Percentiles rank a stretch among this genome's conserved stretches.
These are phyloP conservation scores for Erethizon dorsatum DNA, from an alignment of 2,797 vertebrate species.

Conservation along the genomic window DNA sequence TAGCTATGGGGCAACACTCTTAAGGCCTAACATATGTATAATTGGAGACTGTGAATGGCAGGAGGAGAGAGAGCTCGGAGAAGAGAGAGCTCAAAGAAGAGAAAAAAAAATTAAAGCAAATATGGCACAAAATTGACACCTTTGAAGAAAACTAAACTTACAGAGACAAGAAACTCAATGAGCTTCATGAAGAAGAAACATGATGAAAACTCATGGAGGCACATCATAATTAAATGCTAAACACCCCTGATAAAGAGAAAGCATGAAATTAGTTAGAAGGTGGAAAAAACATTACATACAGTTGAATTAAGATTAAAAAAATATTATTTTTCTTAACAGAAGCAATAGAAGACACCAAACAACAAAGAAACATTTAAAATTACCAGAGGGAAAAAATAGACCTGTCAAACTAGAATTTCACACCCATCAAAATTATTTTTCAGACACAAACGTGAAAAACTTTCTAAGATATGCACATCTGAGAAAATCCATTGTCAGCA, in stretches of 20 bases:
- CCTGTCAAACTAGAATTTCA: background rate
- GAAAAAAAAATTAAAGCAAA: background rate
- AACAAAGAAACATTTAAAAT: background rate
- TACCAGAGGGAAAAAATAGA: background rate
- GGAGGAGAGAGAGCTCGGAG: background rate
- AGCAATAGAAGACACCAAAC: background rate
- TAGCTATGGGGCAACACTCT: background rate
- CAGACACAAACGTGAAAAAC: background rate
- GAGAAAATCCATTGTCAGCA: background rate
- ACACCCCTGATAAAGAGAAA: background rate
- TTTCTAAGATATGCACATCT: background rate
- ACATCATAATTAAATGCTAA: background rate
- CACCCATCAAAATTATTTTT: background rate
- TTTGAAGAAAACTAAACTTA: background rate
- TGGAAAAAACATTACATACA: background rate
- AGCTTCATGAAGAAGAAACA: background rate
- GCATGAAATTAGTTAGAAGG: background rate
- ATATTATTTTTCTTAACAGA: background rate
- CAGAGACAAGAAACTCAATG: background rate
- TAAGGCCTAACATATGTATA: background rate
- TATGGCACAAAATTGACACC: background rate
- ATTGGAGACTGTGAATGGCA: background rate
- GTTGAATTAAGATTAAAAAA: background rate
- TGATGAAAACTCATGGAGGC: background rate
- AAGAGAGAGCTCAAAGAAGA: background rate